Conservation (phyloP, 2,888 invertebrate species). For the Petrolisthes manimaculis region DNA sequence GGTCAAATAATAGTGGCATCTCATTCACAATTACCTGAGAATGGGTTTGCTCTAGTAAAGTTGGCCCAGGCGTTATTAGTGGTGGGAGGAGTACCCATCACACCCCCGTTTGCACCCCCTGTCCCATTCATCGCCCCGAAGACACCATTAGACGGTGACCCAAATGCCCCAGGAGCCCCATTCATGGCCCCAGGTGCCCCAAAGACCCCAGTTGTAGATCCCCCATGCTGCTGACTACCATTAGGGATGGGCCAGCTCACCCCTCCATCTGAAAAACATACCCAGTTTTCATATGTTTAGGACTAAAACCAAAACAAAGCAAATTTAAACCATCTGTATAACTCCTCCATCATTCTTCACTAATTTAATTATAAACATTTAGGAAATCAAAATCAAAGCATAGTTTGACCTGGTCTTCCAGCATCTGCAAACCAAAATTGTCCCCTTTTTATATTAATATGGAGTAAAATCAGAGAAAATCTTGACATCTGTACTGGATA, state of each 20-base stretch:
- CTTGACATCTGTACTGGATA: too few relatives aligned
- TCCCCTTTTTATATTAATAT: too few relatives aligned
- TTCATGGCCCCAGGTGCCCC: slow-evolving; percentile 32
- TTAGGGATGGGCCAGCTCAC: slow-evolving; percentile 52
- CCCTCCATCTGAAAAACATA: slow-evolving; percentile 33
- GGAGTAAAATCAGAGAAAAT: too few relatives aligned
- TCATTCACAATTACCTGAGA: slow-evolving; percentile 37
- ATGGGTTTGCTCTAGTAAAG: slow-evolving; percentile 51
- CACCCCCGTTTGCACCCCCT: slow-evolving; percentile 20
- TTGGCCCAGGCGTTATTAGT: slow-evolving; percentile 43
- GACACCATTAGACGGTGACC: slow-evolving; percentile 46
- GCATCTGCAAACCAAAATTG: too few relatives aligned
- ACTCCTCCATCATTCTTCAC: too few relatives aligned
- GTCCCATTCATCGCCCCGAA: slow-evolving; percentile 37
- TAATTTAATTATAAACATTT: too few relatives aligned
- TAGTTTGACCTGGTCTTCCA: too few relatives aligned
- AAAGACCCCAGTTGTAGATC: not conserved
- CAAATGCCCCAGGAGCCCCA: slow-evolving; percentile 32
- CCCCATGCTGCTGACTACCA: slow-evolving; percentile 31
- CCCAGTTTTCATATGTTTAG: not conserved
- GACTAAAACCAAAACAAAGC: not conserved
- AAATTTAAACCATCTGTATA: not conserved
- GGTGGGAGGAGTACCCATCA: slow-evolving; percentile 50
- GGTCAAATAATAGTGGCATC: too few relatives aligned
- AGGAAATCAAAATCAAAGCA: too few relatives aligned